A percentile compares a stretch with the other conserved stretches of the same genome.
Evolutionary conservation across 2,797 vertebrate species (phyloP).

Genomic region (Gorsachius magnificus): DNA sequence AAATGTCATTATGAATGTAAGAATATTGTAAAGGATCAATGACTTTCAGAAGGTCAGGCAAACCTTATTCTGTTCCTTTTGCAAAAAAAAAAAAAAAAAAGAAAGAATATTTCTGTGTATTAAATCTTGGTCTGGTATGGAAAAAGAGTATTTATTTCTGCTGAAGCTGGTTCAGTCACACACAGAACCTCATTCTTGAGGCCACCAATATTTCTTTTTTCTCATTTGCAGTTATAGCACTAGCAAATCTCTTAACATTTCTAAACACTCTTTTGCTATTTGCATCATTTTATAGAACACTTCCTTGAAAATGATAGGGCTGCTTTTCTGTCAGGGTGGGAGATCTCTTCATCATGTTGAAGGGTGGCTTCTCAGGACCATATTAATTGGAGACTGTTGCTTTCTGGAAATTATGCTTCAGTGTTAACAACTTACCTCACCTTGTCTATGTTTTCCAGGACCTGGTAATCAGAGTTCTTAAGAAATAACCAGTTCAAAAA

Average conservation of each 20-base stretch:
- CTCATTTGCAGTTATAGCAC: background rate
- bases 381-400: background rate
- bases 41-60: conserved; percentile 31
- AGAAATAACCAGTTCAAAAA: background rate
- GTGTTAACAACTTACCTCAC: background rate
- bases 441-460: background rate
- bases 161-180: background rate
- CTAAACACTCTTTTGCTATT: background rate
- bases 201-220: background rate
- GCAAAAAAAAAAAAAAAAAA: background rate
- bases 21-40: background rate
- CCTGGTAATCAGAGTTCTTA: background rate
- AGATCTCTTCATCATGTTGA: background rate
- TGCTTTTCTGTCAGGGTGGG: background rate
- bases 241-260: background rate
- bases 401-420: background rate
- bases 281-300: background rate
- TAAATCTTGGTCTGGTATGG: background rate
- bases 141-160: background rate
- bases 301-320: background rate
- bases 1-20: background rate
- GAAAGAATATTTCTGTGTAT: background rate
- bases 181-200: background rate
- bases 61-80: background rate
- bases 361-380: background rate